These are phyloP conservation scores for Protonibea diacanthus DNA, from an alignment of 2,797 vertebrate species.

Conservation along the genomic window DNA sequence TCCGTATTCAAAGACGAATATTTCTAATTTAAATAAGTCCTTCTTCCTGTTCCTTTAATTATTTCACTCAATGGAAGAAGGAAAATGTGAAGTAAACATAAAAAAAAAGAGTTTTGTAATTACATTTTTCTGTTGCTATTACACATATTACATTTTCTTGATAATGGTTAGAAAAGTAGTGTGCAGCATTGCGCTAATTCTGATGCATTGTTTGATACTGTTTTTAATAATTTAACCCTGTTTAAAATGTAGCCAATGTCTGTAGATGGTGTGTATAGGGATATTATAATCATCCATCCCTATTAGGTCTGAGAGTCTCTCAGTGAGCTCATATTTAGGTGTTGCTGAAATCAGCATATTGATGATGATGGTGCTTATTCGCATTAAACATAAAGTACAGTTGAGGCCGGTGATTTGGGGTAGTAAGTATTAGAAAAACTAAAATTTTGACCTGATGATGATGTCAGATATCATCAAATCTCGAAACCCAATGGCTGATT, in stretches of 20 bases:
- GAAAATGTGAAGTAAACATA: background rate
- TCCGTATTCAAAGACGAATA: slow-evolving; percentile 6
- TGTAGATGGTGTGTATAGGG: background rate
- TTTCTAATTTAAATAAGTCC: slow-evolving; percentile 1
- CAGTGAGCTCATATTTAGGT: background rate
- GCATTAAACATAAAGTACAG: background rate
- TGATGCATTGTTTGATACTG: background rate
- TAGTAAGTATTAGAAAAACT: background rate
- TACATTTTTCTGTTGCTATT: too few relatives aligned
- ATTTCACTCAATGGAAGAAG: background rate
- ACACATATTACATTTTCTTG: too few relatives aligned
- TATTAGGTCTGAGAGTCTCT: background rate
- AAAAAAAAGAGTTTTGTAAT: background rate
- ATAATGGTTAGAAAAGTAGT: too few relatives aligned
- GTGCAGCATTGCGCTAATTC: too few relatives aligned
- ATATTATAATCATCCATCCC: background rate
- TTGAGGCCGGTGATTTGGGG: background rate
- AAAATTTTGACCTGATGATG: background rate
- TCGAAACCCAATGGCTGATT: too few relatives aligned
- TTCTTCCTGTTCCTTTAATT: background rate
- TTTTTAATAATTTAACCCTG: background rate
- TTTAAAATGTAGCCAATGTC: background rate
- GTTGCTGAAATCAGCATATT: background rate
- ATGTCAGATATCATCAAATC: background rate
- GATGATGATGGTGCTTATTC: background rate